A percentile compares a stretch with the other conserved stretches of the same genome.
Evolutionary conservation across 2,113 vertebrate species (phyloP).

Genomic region (Muntiacus reevesi): DNA sequence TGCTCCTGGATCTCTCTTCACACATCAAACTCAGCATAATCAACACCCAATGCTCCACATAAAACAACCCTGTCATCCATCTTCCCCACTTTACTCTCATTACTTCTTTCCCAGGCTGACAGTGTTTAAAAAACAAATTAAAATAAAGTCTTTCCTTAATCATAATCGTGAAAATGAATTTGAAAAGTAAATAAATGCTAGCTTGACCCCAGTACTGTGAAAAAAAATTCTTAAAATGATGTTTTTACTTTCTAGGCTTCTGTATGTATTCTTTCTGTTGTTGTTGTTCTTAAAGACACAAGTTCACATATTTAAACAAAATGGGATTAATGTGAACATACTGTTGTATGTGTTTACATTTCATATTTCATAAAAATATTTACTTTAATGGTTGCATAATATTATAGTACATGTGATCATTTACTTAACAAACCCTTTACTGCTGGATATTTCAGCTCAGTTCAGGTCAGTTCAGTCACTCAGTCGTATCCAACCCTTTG

Average conservation of each 20-base stretch:
- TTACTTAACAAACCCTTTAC: neutral
- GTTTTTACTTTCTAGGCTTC: neutral
- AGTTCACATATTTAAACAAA: neutral
- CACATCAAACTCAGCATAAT: no score
- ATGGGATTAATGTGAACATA: neutral
- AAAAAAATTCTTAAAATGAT: neutral
- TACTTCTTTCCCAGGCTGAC: no score
- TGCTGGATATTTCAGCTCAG: no score
- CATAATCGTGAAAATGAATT: neutral
- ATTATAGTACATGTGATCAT: neutral
- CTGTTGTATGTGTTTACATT: neutral
- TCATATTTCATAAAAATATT: neutral
- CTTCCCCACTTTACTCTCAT: no score
- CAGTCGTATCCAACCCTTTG: no score
- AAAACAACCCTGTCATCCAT: accelerated
- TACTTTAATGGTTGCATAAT: neutral
- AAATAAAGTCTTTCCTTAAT: neutral
- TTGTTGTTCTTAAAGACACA: neutral
- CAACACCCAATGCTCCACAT: no score
- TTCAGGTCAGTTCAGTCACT: no score
- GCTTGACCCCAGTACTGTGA: neutral
- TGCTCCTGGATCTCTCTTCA: no score
- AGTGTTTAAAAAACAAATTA: no score
- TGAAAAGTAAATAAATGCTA: neutral
- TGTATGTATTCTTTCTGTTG: no score